A percentile compares a stretch with the other conserved stretches of the same genome.
phyloP scores from a whole-genome alignment of 2,113 vertebrate species.

The Eulemur rufifrons region DNA sequence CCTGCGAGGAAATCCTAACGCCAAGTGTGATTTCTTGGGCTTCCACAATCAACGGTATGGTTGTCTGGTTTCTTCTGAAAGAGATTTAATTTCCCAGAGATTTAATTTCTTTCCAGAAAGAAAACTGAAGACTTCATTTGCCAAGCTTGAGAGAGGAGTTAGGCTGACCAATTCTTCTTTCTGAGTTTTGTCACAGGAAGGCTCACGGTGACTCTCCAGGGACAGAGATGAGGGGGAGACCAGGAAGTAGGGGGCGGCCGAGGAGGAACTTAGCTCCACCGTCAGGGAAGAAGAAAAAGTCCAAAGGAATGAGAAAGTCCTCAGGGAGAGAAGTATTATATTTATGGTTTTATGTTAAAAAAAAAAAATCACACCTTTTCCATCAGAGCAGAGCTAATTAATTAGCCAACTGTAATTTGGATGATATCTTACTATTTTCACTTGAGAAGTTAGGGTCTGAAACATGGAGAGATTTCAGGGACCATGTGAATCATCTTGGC shows the following conservation, averaged over 20 bases:
- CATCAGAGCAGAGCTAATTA: not conserved
- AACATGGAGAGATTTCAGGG: not conserved
- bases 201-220: fast-evolving
- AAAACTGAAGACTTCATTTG: not conserved
- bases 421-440: not conserved
- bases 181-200: not conserved
- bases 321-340: not conserved
- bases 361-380: not conserved
- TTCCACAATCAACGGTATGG: not conserved
- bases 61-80: constrained; percentile 14
- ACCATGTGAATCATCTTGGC: not conserved
- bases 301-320: not conserved
- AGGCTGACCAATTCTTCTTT: not conserved
- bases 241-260: not conserved
- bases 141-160: not conserved
- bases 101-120: not conserved
- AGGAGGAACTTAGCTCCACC: not conserved
- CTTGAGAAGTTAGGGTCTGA: not conserved
- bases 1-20: not conserved
- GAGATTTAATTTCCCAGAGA: not conserved
- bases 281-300: not conserved
- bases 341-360: not conserved
- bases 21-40: not conserved
- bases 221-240: not conserved
- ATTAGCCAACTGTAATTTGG: not conserved